These are phyloP conservation scores for Nudaria mundana DNA, from an alignment of 2,888 invertebrate species.

Conservation along the genomic window DNA sequence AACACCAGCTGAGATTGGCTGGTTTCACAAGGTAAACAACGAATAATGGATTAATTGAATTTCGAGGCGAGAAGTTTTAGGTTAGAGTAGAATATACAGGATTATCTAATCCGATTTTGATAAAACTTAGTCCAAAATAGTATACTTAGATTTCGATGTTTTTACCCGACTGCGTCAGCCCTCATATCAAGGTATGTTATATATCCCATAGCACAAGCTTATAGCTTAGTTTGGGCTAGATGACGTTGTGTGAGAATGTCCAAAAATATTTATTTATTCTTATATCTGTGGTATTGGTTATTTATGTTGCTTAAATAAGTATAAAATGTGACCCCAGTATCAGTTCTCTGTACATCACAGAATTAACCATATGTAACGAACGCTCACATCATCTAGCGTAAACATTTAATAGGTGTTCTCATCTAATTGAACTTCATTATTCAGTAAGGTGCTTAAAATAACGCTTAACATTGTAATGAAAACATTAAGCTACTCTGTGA, in stretches of 20 bases:
- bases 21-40: neutral
- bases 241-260: too few species aligned
- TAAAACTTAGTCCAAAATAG: neutral
- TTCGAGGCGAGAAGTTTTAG: neutral
- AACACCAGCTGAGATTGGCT: neutral
- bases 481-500: slow-evolving; percentile 15
- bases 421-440: slow-evolving; percentile 18
- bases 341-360: too few species aligned
- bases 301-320: too few species aligned
- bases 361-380: neutral
- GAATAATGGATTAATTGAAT: slow-evolving; percentile 5
- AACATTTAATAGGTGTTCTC: slow-evolving; percentile 4
- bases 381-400: neutral
- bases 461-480: slow-evolving; percentile 22
- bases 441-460: slow-evolving; percentile 23
- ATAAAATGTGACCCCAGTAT: too few species aligned
- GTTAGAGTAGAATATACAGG: neutral
- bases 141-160: too few species aligned
- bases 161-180: too few species aligned
- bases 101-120: neutral
- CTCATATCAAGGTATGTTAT: too few species aligned
- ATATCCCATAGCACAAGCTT: too few species aligned
- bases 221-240: too few species aligned
- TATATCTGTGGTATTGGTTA: too few species aligned
- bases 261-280: too few species aligned